Percentiles rank a stretch among this genome's conserved stretches.
Evolutionary conservation across 2,888 invertebrate species (phyloP).

Genomic region (Hypolimnas misippus): DNA sequence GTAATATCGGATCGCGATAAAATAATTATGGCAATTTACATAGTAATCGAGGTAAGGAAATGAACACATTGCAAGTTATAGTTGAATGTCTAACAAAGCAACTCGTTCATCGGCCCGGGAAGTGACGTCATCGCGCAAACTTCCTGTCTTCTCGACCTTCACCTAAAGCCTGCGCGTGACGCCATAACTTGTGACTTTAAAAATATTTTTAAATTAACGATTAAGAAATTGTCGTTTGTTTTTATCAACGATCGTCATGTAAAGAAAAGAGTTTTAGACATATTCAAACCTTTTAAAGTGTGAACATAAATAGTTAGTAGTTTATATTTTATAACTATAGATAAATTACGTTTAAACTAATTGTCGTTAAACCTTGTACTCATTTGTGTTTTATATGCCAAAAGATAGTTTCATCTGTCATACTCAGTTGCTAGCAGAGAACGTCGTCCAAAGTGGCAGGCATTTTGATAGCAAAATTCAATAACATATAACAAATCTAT

Average conservation of each 20-base stretch:
- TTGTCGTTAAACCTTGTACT: too few relatives aligned
- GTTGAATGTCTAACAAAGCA: constrained; percentile 33
- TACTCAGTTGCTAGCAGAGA: too few relatives aligned
- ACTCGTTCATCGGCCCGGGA: constrained; percentile 68
- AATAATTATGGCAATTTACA: constrained; percentile 22
- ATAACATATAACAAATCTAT: too few relatives aligned
- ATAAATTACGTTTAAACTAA: too few relatives aligned
- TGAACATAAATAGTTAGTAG: too few relatives aligned
- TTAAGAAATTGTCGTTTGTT: neutral
- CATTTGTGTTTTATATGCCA: too few relatives aligned
- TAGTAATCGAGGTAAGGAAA: constrained; percentile 22
- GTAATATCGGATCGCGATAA: neutral
- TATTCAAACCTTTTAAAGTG: too few relatives aligned
- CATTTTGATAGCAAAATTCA: too few relatives aligned
- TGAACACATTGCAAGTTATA: constrained; percentile 23
- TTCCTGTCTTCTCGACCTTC: constrained; percentile 71
- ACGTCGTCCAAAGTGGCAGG: too few relatives aligned
- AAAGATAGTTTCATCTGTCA: too few relatives aligned
- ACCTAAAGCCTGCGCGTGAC: constrained; percentile 59
- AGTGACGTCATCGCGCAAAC: constrained; percentile 67
- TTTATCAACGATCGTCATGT: neutral
- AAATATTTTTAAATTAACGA: constrained; percentile 8
- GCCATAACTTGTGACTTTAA: constrained; percentile 22
- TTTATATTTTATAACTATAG: too few relatives aligned
- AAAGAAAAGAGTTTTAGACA: too few relatives aligned